Base-by-base conservation (phyloP, 2,113 vertebrate genomes). In the Protomyctophum bolini region DNA sequence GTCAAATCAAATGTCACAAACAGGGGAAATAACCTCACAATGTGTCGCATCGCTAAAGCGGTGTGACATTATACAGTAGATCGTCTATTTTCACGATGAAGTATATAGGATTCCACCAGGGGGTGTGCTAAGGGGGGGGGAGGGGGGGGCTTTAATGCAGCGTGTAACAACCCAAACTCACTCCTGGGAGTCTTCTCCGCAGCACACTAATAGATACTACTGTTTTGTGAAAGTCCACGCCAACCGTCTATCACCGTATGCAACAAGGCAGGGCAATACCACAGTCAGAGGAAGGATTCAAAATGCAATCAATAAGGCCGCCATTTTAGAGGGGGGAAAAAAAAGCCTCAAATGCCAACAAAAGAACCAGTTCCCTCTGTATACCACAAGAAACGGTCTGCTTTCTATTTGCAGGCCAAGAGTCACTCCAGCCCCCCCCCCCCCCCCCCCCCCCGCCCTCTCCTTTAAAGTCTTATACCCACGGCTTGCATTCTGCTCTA, bases 251-350 rank as follows among this genome's bases (percentile, higher is more conserved):
- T 70, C 50, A 66, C 28, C 66, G 58, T 6, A 1, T 79, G 73
- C 70, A 66, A 67, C 73, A 64, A 7, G 50, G 72, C 28, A 51
- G 49, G 49, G 68, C 72, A 70, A 60, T 12, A 66, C 21, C 41
- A 41, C 33, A 41, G 33, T 41, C 33, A 63, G 29, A 28, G 59
- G 14, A 66, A 63, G 2, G 74, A 66, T 50, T 70, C 75, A 58
- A 51, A 70, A 73, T 6, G 60, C 71, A 54, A 84, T 86, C 76
- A 28, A 87, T 86, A 83, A 80, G 72, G 80, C 79, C 68, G 82
- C 84, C 73, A 41, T 76, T 75, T 70, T 57, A 73, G 75, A 80
- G 75, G 70, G 76, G 72, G 48, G 58, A 56, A 33, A 73, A 58
- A 54, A 61, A 12, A 76, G 75, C 68, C 57, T 64, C 6, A 11